Evolutionary conservation across 2,888 invertebrate species (phyloP).

Genomic region (Petrolisthes manimaculis): DNA sequence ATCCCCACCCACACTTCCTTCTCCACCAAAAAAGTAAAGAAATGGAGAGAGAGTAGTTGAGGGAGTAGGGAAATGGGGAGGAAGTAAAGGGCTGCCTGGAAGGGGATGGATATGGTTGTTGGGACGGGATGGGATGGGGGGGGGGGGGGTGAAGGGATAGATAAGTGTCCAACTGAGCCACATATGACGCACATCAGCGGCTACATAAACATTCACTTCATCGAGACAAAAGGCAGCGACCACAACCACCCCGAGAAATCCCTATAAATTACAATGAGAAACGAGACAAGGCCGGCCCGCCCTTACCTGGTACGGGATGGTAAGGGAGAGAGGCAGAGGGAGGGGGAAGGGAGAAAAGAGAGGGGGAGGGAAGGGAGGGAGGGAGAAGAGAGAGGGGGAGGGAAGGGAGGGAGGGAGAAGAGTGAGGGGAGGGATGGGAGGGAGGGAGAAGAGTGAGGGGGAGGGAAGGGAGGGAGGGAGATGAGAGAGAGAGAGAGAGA

Average conservation of each 20-base stretch:
- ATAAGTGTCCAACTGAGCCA: not conserved
- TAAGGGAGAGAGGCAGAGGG: not conserved
- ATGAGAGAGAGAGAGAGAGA: too few species aligned
- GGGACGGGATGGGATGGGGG: not conserved
- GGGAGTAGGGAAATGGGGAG: not conserved
- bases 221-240: constrained; percentile 43
- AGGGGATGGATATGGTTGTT: not conserved
- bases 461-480: too few species aligned
- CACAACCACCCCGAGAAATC: constrained; percentile 37
- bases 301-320: constrained; percentile 36
- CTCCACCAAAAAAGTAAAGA: constrained; percentile 1
- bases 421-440: too few species aligned
- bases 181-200: constrained; percentile 39
- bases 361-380: too few species aligned
- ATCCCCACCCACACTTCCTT: too few species aligned
- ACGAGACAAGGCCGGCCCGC: constrained; percentile 49
- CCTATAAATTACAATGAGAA: constrained; percentile 44
- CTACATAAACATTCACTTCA: constrained; percentile 41
- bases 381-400: too few species aligned
- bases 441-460: too few species aligned
- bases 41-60: not conserved
- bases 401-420: too few species aligned
- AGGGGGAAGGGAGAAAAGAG: too few species aligned
- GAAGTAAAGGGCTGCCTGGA: not conserved
- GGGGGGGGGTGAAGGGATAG: not conserved